phyloP scores from a whole-genome alignment of 2,888 invertebrate species.

The Priocnemis perturbator region DNA sequence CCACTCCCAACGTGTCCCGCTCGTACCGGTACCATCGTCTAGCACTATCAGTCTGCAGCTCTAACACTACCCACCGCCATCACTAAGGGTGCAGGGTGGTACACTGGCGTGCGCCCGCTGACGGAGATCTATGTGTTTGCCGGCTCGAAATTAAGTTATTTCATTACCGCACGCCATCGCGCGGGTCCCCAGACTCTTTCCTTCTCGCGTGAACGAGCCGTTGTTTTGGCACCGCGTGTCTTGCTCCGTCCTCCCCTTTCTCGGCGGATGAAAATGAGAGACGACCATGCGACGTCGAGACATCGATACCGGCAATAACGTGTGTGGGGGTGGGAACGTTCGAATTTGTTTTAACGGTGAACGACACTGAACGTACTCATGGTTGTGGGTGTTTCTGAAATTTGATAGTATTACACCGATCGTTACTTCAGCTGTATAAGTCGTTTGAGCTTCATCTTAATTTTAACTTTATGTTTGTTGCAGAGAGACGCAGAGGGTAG shows the following conservation, averaged over 20 bases:
- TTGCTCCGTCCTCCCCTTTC: slow-evolving; percentile 12
- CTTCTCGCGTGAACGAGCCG: slow-evolving; percentile 14
- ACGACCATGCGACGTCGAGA: not conserved
- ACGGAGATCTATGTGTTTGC: slow-evolving; percentile 58
- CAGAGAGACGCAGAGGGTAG: slow-evolving; percentile 20
- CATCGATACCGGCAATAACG: too few relatives aligned
- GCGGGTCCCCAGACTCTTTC: slow-evolving; percentile 12
- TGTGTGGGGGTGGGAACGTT: too few relatives aligned
- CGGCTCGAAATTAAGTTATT: slow-evolving; percentile 51
- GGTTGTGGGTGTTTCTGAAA: too few relatives aligned
- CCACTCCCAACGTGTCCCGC: slow-evolving; percentile 18
- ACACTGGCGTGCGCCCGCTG: slow-evolving; percentile 10
- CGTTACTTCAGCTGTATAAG: too few relatives aligned
- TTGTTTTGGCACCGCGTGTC: slow-evolving; percentile 52
- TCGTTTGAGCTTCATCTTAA: too few relatives aligned
- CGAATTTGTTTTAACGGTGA: too few relatives aligned
- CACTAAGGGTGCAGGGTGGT: too few relatives aligned
- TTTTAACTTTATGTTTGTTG: not conserved
- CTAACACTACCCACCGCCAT: too few relatives aligned
- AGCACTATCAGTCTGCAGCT: not conserved
- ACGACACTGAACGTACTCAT: too few relatives aligned
- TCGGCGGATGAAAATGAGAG: slow-evolving; percentile 23
- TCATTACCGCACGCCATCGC: slow-evolving; percentile 52
- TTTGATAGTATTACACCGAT: too few relatives aligned
- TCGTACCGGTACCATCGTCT: not conserved